A percentile compares a stretch with the other conserved stretches of the same genome.
Evolutionary conservation across 2,888 invertebrate genomes (phyloP).

Genomic region (Noctua pronuba): DNA sequence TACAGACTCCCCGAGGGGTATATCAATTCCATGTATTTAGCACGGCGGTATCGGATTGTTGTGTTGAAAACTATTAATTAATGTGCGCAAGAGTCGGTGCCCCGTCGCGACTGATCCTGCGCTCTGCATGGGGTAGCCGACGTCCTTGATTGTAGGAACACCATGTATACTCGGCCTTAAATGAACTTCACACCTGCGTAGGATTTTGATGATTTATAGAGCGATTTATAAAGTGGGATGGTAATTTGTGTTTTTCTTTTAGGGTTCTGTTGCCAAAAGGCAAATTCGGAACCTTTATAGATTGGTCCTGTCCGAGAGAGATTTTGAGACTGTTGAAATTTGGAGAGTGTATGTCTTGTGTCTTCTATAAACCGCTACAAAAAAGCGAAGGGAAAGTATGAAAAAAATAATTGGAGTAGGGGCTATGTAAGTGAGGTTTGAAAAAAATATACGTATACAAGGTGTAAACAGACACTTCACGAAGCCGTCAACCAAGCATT

Average conservation of each 20-base stretch:
- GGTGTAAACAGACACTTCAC: too few species aligned
- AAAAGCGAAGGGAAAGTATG: too few species aligned
- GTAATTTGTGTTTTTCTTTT: conserved; percentile 24
- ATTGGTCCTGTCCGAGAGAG: background rate
- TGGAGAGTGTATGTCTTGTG: too few species aligned
- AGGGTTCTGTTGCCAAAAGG: background rate
- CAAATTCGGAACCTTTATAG: background rate
- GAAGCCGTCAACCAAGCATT: too few species aligned
- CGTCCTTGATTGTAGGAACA: conserved; percentile 72
- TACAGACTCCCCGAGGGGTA: conserved; percentile 78
- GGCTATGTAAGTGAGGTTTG: too few species aligned
- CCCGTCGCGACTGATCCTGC: conserved; percentile 78
- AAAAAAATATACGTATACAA: too few species aligned
- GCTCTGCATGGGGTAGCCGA: conserved; percentile 76
- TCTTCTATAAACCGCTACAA: too few species aligned
- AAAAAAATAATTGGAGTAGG: too few species aligned
- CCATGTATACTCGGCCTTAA: conserved; percentile 60
- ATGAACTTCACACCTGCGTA: conserved; percentile 64
- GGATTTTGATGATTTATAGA: conserved; percentile 46
- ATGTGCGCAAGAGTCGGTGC: conserved; percentile 73
- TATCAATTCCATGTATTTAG: conserved; percentile 72
- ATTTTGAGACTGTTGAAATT: too few species aligned
- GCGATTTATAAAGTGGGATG: conserved; percentile 41
- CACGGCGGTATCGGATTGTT: conserved; percentile 66
- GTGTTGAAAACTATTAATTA: conserved; percentile 82